phyloP scores from a whole-genome alignment of 1,140 invertebrate species.

The Protaetia brevitarsis region DNA sequence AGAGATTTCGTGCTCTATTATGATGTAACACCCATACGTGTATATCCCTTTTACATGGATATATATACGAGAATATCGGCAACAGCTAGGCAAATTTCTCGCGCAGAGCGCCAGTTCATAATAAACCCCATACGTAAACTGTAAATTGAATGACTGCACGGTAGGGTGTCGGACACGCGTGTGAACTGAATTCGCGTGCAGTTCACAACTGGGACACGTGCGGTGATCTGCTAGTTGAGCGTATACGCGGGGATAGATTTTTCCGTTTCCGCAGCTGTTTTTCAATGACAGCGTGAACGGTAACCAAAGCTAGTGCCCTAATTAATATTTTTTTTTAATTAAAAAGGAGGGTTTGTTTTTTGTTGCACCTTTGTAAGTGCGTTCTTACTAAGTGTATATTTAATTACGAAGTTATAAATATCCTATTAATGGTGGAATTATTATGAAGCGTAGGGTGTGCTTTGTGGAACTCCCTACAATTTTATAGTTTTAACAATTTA shows the following conservation, averaged over 20 bases:
- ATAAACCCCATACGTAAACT: background rate
- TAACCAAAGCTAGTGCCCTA: background rate
- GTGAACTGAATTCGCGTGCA: constrained; percentile 40
- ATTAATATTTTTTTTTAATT: background rate
- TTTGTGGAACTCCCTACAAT: too few relatives aligned
- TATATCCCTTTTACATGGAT: background rate
- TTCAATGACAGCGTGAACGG: background rate
- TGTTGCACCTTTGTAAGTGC: too few relatives aligned
- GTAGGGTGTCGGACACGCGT: constrained; percentile 35
- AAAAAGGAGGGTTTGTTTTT: background rate
- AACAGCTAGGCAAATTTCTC: background rate
- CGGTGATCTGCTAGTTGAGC: constrained; percentile 30
- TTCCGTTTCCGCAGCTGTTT: constrained; percentile 26
- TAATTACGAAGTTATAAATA: too few relatives aligned
- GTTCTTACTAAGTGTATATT: too few relatives aligned
- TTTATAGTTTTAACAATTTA: too few relatives aligned
- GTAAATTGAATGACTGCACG: constrained; percentile 18
- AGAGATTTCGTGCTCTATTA: too few relatives aligned
- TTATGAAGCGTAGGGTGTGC: too few relatives aligned
- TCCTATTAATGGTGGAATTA: too few relatives aligned
- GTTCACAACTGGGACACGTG: constrained; percentile 43
- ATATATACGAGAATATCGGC: background rate
- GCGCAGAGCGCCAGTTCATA: background rate
- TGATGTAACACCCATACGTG: constrained; percentile 11
- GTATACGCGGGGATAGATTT: constrained; percentile 23